Evolutionary conservation across 2,797 vertebrate species (phyloP), one percentile per base, ranked within the genome.

Genomic region (Menidia menidia): DNA sequence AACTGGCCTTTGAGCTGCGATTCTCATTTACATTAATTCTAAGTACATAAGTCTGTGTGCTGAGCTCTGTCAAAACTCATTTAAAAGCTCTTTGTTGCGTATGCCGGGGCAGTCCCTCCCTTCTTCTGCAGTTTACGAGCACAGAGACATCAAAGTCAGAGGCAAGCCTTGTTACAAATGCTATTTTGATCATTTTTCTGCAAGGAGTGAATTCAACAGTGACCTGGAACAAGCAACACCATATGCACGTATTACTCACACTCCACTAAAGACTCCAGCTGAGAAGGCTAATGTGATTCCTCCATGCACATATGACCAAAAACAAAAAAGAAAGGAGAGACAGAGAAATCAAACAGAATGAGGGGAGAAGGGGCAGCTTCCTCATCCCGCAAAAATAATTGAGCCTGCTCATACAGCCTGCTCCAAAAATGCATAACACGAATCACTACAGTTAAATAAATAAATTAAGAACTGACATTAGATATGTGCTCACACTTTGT

Each of bases 231-330:
- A 58, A 83, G 70, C 69, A 50, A 60, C 61, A 82, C 71, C 77
- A 83, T 69, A 77, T 73, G 78, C 64, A 80, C 83, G 52, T 44
- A 83, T 87, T 75, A 77, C 81, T 88, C 85, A 83, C 85, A 87
- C 89, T 70, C 70, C 11, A 62, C 74, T 77, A 56, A 80, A 77
- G 80, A 71, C 85, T 81, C 78, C 78, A 75, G 72, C 75, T 73
- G 86, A 88, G 86, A 81, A 71, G 68, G 78, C 75, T 88, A 89
- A 92, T 90, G 81, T 86, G 87, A 91, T 84, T 80, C 88, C 86
- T 76, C 83, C 81, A 89, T 89, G 90, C 89, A 87, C 89, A 89
- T 85, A 89, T 84, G 80, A 89, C 25, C 25, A 25, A 80, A 70
- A 82, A 69, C 77, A 44, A 33, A 71, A 70, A 9, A 44, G 15